Evolutionary conservation across 2,888 invertebrate species (phyloP), one percentile per base, ranked within the genome.

Genomic region (Pseudococcus viburni): DNA sequence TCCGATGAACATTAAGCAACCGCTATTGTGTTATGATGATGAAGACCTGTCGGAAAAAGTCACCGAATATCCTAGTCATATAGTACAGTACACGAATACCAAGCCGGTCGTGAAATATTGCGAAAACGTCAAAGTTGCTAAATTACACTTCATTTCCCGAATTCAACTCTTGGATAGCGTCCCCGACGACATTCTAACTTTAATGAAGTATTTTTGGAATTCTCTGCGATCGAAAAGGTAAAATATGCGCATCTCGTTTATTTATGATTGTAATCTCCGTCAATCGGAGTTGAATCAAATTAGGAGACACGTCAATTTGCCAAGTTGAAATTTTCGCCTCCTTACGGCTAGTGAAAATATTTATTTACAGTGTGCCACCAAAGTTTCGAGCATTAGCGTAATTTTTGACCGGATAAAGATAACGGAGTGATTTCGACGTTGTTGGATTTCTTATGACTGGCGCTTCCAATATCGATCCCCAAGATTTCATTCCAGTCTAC

Each of bases 171-270:
- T 89, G 5, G 88, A 89, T 1, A 89, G 89, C 39, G 84, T 89
- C 39, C 73, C 89, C 7, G 89, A 89, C 68, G 89, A 89, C 59
- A 84, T 89, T 42, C 88, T 85, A 39, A 19, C 59, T 22, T 84
- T 89, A 9, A 87, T 89, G 7, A 77, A 88, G 0, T 64, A 86
- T 33, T 89, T 89, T 84, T 64, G 89, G 84, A 88, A 86, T 12
- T 59, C 73, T 12, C 89, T 89, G 11, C 88, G 88, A 88, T 88
- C 89, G 19, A 89, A 89, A 88, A 89, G 48, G 89, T 89, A 87
- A 89, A 84, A 12, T 11, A 9, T 15, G 11, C 39, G 19, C 77
- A 39, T 46, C 1, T 5, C 19, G n/a, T 59, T 59, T 17, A 46
- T 8, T 55, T 17, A 7, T 59, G n/a, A 59, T 19, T 19, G 8